These are phyloP conservation scores for Scolopax bukidnonensis DNA, from an alignment of 2,797 vertebrate species.

Conservation along the genomic window DNA sequence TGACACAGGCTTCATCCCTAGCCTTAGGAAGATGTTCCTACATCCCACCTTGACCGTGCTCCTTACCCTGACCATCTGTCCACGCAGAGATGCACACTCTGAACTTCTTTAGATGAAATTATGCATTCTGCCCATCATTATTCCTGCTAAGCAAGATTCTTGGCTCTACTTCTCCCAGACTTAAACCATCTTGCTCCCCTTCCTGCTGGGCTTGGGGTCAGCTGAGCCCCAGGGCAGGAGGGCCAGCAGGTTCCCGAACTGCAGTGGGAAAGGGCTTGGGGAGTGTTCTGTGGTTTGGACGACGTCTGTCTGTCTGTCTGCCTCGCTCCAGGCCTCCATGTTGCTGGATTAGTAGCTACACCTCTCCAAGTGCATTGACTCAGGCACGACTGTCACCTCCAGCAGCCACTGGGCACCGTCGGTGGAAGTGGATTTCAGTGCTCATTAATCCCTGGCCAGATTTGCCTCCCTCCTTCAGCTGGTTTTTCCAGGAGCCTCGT, in stretches of 20 bases:
- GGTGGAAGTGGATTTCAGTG: slow-evolving; percentile 15
- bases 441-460: slow-evolving; percentile 40
- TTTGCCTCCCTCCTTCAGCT: slow-evolving; percentile 29
- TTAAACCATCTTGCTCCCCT: background rate
- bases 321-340: background rate
- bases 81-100: fast-evolving
- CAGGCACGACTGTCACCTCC: background rate
- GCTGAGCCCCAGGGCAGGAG: fast-evolving
- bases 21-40: background rate
- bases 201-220: background rate
- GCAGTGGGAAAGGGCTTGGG: background rate
- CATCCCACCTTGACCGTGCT: fast-evolving
- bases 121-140: background rate
- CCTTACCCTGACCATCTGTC: background rate
- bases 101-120: background rate
- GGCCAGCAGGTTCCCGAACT: background rate
- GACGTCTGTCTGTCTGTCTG: background rate
- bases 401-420: slow-evolving; percentile 18
- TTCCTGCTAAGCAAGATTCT: background rate
- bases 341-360: background rate
- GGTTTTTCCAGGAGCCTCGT: slow-evolving; percentile 42
- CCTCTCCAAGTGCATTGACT: background rate
- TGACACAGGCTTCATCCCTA: background rate
- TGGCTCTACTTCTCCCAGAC: background rate
- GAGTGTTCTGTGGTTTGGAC: background rate